These are phyloP conservation scores for Callocephalon fimbriatum DNA, from an alignment of 2,113 vertebrate genomes.

Conservation along the genomic window DNA sequence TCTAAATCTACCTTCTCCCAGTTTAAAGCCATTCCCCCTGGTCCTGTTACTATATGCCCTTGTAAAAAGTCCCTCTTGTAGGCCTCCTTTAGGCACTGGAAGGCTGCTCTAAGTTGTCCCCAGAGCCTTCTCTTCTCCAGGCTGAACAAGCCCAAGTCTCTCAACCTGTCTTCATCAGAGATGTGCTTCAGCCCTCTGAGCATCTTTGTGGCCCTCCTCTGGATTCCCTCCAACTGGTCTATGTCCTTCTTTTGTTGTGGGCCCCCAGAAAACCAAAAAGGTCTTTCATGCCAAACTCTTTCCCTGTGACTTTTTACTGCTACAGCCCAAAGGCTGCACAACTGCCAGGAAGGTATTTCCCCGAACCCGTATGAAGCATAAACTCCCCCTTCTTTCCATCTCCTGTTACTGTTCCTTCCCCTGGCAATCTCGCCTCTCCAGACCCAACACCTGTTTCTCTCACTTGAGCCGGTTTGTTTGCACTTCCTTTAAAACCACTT, in stretches of 20 bases:
- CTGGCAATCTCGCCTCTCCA: accelerated
- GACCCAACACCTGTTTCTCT: not conserved
- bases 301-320: not conserved
- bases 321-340: not conserved
- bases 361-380: accelerated
- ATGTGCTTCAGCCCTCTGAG: not conserved
- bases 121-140: not conserved
- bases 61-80: not conserved
- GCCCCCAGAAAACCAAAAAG: not conserved
- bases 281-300: not conserved
- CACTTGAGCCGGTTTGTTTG: not conserved
- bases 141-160: not conserved
- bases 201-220: not conserved
- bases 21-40: not conserved
- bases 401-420: accelerated
- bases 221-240: not conserved
- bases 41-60: not conserved
- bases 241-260: not conserved
- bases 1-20: not conserved
- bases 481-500: not conserved
- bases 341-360: not conserved
- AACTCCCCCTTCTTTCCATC: not conserved
- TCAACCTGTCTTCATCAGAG: not conserved
- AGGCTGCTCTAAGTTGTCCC: not conserved
- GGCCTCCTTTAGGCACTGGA: not conserved